Evolutionary conservation across 1,140 invertebrate species (phyloP).

Genomic region (Rhyzopertha dominica): DNA sequence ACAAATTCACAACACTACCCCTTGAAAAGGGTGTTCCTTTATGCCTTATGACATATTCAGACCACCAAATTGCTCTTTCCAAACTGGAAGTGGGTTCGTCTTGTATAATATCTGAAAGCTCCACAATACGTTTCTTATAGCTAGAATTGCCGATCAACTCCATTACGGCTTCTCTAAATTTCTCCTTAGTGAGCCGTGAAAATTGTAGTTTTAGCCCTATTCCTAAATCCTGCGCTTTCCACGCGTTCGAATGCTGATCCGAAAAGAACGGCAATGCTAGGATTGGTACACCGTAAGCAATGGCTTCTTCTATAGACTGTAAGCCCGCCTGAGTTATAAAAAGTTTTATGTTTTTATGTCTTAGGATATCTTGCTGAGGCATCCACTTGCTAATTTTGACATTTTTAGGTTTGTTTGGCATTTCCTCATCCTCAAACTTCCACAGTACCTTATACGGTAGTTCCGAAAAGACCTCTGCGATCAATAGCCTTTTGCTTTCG

Average conservation of each 20-base stretch:
- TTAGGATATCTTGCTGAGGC: constrained; percentile 49
- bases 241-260: constrained; percentile 37
- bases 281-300: constrained; percentile 53
- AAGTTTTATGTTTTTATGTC: constrained; percentile 51
- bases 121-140: constrained; percentile 11
- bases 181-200: constrained; percentile 31
- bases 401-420: constrained; percentile 9
- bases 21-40: too few species aligned
- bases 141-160: constrained; percentile 22
- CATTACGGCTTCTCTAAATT: constrained; percentile 29
- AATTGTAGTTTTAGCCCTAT: constrained; percentile 36
- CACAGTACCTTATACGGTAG: constrained; percentile 40
- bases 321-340: constrained; percentile 61
- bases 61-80: constrained; percentile 41
- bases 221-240: constrained; percentile 29
- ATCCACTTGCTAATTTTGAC: constrained; percentile 48
- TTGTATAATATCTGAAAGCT: constrained; percentile 9
- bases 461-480: constrained; percentile 27
- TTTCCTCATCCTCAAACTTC: constrained; percentile 38
- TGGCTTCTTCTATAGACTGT: constrained; percentile 55
- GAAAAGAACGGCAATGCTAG: constrained; percentile 46
- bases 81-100: constrained; percentile 21
- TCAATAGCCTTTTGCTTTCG: constrained; percentile 14
- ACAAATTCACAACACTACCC: too few species aligned
- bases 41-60: constrained; percentile 41